Conservation (phyloP, 2,888 invertebrate species). For the Caenorhabditis angaria region DNA sequence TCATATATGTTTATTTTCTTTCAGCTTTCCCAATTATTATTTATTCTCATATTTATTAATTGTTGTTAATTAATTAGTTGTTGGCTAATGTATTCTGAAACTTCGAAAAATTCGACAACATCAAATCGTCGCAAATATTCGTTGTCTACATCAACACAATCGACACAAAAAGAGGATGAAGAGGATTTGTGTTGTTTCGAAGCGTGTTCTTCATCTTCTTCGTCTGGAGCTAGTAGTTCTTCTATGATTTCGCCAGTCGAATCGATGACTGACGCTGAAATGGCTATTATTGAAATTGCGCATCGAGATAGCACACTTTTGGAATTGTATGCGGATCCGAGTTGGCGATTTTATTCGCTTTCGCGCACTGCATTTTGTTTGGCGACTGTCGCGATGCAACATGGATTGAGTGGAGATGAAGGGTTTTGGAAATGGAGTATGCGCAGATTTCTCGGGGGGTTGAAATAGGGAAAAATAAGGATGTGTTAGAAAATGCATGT, state of each 20-base stretch:
- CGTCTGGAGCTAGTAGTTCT: conserved; percentile 12
- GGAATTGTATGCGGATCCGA: conserved; percentile 45
- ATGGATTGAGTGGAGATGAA: conserved; percentile 23
- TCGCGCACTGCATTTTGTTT: conserved; percentile 39
- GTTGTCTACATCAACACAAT: too few species aligned
- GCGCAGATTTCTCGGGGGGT: too few species aligned
- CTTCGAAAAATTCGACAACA: not conserved
- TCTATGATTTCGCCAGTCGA: conserved; percentile 27
- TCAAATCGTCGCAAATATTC: not conserved
- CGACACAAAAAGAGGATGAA: conserved; percentile 9
- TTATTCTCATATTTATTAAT: too few species aligned
- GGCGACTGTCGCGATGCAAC: conserved; percentile 20
- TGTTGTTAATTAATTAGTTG: too few species aligned
- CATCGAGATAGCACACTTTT: conserved; percentile 42
- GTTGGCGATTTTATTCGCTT: conserved; percentile 44
- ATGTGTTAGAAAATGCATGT: too few species aligned
- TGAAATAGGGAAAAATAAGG: too few species aligned
- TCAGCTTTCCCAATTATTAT: too few species aligned
- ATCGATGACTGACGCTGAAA: conserved; percentile 48
- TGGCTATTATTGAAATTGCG: conserved; percentile 49
- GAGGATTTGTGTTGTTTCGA: not conserved
- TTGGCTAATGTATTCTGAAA: too few species aligned
- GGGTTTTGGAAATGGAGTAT: conserved; percentile 11
- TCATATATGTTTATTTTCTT: too few species aligned
- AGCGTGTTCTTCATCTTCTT: not conserved